Evolutionary conservation across 2,888 invertebrate genomes (phyloP), one percentile per base, ranked within the genome.

Genomic region (Drosophila borborema): DNA sequence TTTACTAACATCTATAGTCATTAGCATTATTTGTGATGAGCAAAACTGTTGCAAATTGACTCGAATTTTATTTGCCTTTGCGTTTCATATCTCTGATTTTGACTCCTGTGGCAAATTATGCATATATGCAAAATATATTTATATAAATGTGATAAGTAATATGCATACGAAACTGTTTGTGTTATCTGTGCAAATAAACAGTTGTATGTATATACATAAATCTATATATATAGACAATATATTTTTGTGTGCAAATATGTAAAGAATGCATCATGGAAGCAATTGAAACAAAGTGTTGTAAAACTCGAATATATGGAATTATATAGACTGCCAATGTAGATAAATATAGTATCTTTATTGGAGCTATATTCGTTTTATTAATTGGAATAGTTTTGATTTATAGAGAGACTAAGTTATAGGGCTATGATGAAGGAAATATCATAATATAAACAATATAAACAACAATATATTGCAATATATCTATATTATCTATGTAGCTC

Each of bases 11-110:
- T 43, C 58, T 61, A 6, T 28, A 34, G 59, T 45, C 18, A 46
- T 71, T 64, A 43, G 49, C 38, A 56, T 74, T 49, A 49, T 77
- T 34, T 51, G 31, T 36, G 40, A 45, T 48, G 12, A 14, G 6
- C 40, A 51, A 55, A 45, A 40, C 9, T 60, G 45, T 69, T 69
- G 78, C 82, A 81, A 80, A 82, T 66, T 79, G 80, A 69, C 65
- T 81, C 66, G 64, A 63, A 58, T 56, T 20, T 56, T 79, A 69
- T 77, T 79, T 80, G 53, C 62, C 45, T 65, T 69, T 62, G 48
- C 56, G 45, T 14, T 36, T 51, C 51, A 34, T 51, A 40, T 60
- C 48, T 60, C 23, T 31, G 51, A 43, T 20, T 41, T 49, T 65
- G 58, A 53, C 54, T 65, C 40, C 4, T 62, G 65, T 40, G 65